Evolutionary conservation across 2,797 vertebrate species (phyloP).

Genomic region (Enteromius mattozi): DNA sequence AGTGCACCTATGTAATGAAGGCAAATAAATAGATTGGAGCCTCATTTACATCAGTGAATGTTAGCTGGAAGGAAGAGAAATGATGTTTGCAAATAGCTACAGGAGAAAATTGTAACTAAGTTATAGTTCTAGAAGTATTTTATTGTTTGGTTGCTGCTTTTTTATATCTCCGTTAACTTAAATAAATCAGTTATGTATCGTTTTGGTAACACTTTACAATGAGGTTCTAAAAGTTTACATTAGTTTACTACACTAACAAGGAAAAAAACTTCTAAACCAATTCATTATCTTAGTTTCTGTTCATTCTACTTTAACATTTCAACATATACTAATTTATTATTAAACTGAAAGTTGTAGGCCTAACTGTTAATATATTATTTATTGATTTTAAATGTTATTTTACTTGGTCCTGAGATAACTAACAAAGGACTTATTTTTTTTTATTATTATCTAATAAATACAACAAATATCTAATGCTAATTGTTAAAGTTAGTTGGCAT

Average conservation of each 20-base stretch:
- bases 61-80: conserved; percentile 58
- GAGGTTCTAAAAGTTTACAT: not conserved
- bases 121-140: not conserved
- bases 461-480: not conserved
- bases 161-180: not conserved
- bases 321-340: not conserved
- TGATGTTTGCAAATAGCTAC: not conserved
- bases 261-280: not conserved
- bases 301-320: not conserved
- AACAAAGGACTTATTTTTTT: not conserved
- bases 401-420: not conserved
- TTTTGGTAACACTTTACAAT: not conserved
- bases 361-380: not conserved
- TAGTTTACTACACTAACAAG: not conserved
- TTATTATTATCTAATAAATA: not conserved
- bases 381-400: too few species aligned
- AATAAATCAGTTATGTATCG: not conserved
- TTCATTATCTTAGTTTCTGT: not conserved
- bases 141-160: not conserved
- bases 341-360: not conserved
- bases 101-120: not conserved
- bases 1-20: conserved; percentile 67
- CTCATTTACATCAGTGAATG: not conserved
- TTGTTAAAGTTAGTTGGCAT: not conserved
- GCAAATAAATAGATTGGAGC: conserved; percentile 74